Base-by-base conservation (phyloP, 2,797 vertebrate genomes). In the Botia almorhae region DNA sequence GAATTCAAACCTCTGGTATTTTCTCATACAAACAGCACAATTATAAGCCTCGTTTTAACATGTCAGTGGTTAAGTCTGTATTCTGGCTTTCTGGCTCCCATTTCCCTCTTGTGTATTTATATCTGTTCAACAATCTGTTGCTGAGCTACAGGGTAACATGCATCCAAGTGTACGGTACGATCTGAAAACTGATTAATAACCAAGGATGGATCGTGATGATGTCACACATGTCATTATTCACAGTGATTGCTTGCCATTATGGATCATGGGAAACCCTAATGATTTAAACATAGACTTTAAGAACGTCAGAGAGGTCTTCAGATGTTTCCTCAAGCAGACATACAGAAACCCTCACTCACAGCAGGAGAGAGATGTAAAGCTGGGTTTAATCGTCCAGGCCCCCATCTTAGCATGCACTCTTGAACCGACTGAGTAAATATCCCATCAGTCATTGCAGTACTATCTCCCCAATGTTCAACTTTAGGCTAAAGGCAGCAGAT, bases 331-430 rank as follows among this genome's bases (percentile, higher is more conserved):
- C 19, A 17, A 12, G 55, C 36, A 75, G 43, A 12, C 39, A 61
- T 55, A 51, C 3, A 69, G 53, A 36, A 60, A 60, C 71, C 21
- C 2, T 11, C 39, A 39, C 56, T 78, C 55, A 1, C 58, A 84
- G 61, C 60, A 12, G 53, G 26, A 61, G 29, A 64, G 84, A 78
- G 26, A 81, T 81, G 80, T 73, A 81, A 91, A 87, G 85, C 83
- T 87, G 88, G 86, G 90, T 88, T 91, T 85, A 88, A 91, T 91
- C 89, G 89, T 60, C 80, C 72, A 82, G 79, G 86, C 81, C 81
- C n/a, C 69, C 81, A 79, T 55, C 86, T 77, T 76, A 85, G 83
- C 79, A 51, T 81, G 84, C 84, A 77, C 86, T 84, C 73, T 72
- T 77, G 75, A 89, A 83, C 76, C 58, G 16, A 67, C 65, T 67